Conservation (phyloP, 2,797 vertebrate genomes). For the Leontopithecus rosalia region DNA sequence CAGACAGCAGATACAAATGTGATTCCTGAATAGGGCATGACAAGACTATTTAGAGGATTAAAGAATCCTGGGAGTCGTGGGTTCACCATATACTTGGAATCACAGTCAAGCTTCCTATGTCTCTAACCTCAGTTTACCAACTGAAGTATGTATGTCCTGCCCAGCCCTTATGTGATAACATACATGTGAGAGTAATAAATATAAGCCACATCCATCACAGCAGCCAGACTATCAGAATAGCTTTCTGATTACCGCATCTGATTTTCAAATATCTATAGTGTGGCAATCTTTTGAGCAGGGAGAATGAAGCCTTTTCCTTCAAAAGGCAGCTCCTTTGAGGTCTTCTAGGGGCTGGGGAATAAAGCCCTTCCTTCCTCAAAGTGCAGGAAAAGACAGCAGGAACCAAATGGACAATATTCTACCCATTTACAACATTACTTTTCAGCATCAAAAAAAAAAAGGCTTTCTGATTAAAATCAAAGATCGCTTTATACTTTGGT, state of each 20-base stretch:
- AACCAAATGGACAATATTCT: constrained; percentile 1
- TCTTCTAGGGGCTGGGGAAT: neutral
- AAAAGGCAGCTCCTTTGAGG: neutral
- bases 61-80: neutral
- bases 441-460: neutral
- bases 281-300: neutral
- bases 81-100: neutral
- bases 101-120: accelerated
- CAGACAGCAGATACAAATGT: neutral
- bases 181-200: neutral
- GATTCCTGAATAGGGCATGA: neutral
- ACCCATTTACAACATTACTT: neutral
- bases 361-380: constrained; percentile 3
- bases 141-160: neutral
- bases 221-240: neutral
- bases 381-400: neutral
- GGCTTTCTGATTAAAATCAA: constrained; percentile 40
- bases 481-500: constrained; percentile 27
- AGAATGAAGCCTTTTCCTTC: neutral
- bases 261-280: neutral
- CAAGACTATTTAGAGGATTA: neutral
- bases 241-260: neutral
- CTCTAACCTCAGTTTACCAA: neutral
- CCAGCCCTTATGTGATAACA: neutral
- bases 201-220: neutral